Conservation (phyloP, 2,888 invertebrate species). For the Furcula furcula region DNA sequence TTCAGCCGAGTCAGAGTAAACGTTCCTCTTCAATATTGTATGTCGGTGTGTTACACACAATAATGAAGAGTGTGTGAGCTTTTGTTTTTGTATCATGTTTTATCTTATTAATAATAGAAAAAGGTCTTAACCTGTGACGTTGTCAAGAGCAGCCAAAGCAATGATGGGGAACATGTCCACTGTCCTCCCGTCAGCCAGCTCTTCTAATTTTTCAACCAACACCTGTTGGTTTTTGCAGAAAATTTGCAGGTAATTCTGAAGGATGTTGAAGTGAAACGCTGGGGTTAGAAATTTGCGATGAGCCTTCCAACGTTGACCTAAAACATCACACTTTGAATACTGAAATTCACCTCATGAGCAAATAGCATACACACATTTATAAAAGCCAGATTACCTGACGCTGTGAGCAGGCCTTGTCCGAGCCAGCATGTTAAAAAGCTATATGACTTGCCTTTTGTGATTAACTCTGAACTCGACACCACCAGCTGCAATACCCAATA, state of each 20-base stretch:
- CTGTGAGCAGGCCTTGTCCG: slow-evolving; percentile 79
- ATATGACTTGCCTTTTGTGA: slow-evolving; percentile 81
- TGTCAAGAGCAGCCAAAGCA: slow-evolving; percentile 77
- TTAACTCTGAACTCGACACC: slow-evolving; percentile 66
- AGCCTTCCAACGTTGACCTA: slow-evolving; percentile 81
- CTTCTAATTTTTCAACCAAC: slow-evolving; percentile 78
- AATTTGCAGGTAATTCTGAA: slow-evolving; percentile 86
- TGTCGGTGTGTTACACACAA: no score
- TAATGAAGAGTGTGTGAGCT: no score
- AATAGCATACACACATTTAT: background rate
- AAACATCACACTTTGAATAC: slow-evolving; percentile 8
- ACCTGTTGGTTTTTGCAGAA: slow-evolving; percentile 84
- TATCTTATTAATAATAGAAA: no score
- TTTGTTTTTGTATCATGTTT: no score
- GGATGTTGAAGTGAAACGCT: slow-evolving; percentile 89
- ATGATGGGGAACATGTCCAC: slow-evolving; percentile 84
- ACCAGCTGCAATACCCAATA: slow-evolving; percentile 56
- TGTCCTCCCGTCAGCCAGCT: slow-evolving; percentile 50
- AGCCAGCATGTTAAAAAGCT: slow-evolving; percentile 71
- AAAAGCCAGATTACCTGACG: slow-evolving; percentile 48
- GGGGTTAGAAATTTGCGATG: slow-evolving; percentile 88
- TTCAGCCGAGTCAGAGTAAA: no score
- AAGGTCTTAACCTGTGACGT: slow-evolving; percentile 54
- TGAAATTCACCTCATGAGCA: no score
- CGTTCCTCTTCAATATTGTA: no score